Evolutionary conservation across 2,113 vertebrate genomes (phyloP), one percentile per base, ranked within the genome.

Genomic region (Lichenostomus cassidix): DNA sequence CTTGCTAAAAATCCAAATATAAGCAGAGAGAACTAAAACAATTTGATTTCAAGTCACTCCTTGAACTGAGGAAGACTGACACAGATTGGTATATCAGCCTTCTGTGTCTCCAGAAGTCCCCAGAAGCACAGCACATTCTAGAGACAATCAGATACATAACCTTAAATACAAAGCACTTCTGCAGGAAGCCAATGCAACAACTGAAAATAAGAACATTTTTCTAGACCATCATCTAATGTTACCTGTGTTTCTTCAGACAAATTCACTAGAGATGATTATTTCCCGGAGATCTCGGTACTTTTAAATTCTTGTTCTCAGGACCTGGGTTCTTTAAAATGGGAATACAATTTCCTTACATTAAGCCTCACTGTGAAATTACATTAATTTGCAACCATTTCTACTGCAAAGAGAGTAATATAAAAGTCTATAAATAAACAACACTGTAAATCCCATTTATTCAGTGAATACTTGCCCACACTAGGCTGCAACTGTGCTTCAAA

Each of bases 401-500:
- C 68, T 60, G 90, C 39, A 82, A 81, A 87, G 47, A 82, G 31
- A 92, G 35, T 8, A 19, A 76, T 56, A 75, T 64, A 84, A 68
- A 93, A 91, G 27, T 79, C 87, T 93, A 95, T 91, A 94, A 95
- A 96, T 96, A 96, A 92, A 87, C 65, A 87, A 68, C 44, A 58
- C 62, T 74, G 25, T 60, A 92, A 92, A 84, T 85, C 53, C 78
- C 62, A 87, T 90, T 82, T 95, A 82, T 87, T 93, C 82, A 85
- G 69, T 73, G 84, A 94, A 84, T 92, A 85, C 75, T 94, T 95
- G 92, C 94, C 82, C 74, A 95, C 65, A 91, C 65, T 94, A 90
- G 39, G 75, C 44, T 60, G 90, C 84, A 94, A 93, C 65, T 89
- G 56, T 87, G 49, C 77, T 89, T 87, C 56, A 94, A 93, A 96